phyloP scores from a whole-genome alignment of 1,140 invertebrate genomes.

The Diabrotica virgifera region DNA sequence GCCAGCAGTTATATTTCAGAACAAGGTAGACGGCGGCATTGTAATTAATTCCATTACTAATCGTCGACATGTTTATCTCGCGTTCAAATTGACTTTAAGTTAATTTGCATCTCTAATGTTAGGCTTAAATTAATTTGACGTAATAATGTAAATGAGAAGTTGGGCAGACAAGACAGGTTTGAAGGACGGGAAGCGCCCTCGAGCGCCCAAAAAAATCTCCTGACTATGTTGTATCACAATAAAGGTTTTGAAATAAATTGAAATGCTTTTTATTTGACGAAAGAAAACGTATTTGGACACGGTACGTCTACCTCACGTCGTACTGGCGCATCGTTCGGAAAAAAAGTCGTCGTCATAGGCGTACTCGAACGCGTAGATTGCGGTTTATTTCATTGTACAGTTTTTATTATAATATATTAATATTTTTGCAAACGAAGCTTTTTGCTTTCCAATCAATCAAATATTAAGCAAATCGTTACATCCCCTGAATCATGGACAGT shows the following conservation, averaged over 20 bases:
- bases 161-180: conserved; percentile 18
- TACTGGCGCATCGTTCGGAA: neutral
- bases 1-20: conserved; percentile 34
- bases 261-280: conserved; percentile 23
- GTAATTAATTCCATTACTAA: conserved; percentile 41
- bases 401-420: too few relatives aligned
- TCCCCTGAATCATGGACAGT: too few relatives aligned
- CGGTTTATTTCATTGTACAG: too few relatives aligned
- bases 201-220: conserved; percentile 21
- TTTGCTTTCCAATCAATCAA: too few relatives aligned
- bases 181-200: conserved; percentile 4
- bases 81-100: conserved; percentile 41
- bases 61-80: conserved; percentile 40
- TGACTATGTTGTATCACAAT: conserved; percentile 22
- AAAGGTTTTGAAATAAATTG: conserved; percentile 20
- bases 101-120: conserved; percentile 44
- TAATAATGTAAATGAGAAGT: conserved; percentile 41
- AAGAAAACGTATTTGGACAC: conserved; percentile 17
- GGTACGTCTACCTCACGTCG: conserved; percentile 16
- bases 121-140: conserved; percentile 43
- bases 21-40: conserved; percentile 30
- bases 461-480: too few relatives aligned
- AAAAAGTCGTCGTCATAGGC: too few relatives aligned
- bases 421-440: too few relatives aligned
- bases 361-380: too few relatives aligned